phyloP scores from a whole-genome alignment of 2,113 vertebrate genomes.

The Phalacrocorax carbo region DNA sequence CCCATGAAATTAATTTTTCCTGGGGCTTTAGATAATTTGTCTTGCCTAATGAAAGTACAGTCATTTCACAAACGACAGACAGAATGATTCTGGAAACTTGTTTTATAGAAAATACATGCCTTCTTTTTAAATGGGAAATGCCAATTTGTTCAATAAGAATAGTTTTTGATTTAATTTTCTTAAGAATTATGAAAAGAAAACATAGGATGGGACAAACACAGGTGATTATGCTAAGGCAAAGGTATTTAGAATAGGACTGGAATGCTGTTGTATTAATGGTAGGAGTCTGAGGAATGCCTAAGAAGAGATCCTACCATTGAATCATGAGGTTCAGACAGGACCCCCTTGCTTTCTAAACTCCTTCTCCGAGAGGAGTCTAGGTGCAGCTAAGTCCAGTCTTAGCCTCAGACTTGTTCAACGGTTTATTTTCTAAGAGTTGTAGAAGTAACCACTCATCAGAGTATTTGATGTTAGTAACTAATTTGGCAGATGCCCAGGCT shows the following conservation, averaged over 20 bases:
- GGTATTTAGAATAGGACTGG: neutral
- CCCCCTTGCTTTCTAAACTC: too few species aligned
- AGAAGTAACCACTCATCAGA: too few species aligned
- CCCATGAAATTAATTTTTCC: conserved; percentile 65
- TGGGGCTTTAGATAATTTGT: conserved; percentile 50
- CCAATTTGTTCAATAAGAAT: neutral
- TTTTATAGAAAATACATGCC: neutral
- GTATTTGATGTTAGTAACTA: too few species aligned
- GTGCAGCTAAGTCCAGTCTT: too few species aligned
- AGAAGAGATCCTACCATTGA: too few species aligned
- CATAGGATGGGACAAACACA: neutral
- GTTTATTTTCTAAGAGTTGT: too few species aligned
- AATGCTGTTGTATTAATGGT: neutral
- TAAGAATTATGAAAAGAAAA: neutral
- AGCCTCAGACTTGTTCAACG: too few species aligned
- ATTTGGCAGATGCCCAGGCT: too few species aligned
- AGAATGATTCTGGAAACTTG: neutral
- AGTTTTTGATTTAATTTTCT: neutral
- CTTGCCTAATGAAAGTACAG: conserved; percentile 47
- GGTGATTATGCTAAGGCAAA: neutral
- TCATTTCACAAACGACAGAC: neutral
- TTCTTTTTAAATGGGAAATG: neutral
- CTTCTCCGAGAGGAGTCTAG: too few species aligned
- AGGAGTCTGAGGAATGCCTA: too few species aligned
- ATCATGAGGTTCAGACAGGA: too few species aligned